Percentiles rank a stretch among this genome's conserved stretches.
Evolutionary conservation across 1,140 invertebrate species (phyloP).

Genomic region (Aphis craccivora): DNA sequence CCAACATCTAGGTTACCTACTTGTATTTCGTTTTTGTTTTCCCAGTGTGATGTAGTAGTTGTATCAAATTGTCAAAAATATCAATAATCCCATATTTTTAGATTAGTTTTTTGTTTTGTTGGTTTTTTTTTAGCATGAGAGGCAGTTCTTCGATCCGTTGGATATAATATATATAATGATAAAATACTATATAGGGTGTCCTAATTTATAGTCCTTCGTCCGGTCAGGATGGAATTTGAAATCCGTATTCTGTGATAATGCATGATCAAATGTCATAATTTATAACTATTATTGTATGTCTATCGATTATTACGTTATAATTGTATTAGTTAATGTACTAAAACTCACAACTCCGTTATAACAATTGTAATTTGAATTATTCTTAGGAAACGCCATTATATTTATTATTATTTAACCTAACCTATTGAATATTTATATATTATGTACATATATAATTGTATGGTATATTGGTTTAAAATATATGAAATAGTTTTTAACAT

Average conservation of each 20-base stretch:
- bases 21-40: neutral
- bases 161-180: neutral
- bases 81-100: neutral
- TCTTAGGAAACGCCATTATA: neutral
- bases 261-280: neutral
- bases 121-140: neutral
- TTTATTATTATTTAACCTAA: neutral
- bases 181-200: neutral
- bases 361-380: neutral
- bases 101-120: neutral
- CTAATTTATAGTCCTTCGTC: slow-evolving; percentile 53
- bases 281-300: neutral
- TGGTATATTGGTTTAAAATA: neutral
- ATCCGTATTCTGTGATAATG: neutral
- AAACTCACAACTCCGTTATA: neutral
- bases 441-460: neutral
- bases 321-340: neutral
- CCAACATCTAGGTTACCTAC: neutral
- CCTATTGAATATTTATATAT: neutral
- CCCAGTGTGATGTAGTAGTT: neutral
- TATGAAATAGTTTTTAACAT: neutral
- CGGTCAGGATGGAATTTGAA: slow-evolving; percentile 37
- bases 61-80: neutral
- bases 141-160: neutral
- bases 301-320: neutral